phyloP scores from a whole-genome alignment of 2,888 invertebrate species.

The Tipula helvola region DNA sequence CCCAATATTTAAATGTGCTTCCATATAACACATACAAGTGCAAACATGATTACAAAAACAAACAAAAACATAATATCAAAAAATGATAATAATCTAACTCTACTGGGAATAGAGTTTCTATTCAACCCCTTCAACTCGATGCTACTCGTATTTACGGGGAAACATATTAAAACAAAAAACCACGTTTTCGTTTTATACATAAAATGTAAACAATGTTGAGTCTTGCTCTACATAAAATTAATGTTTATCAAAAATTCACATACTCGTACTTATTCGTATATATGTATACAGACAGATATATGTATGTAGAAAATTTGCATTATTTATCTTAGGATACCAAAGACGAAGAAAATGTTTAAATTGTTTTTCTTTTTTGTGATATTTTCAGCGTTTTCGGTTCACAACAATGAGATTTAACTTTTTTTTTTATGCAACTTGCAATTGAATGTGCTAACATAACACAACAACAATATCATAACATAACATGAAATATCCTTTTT shows the following conservation, averaged over 20 bases:
- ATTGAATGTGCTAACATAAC: background rate
- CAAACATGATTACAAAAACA: background rate
- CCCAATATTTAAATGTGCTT: too few species aligned
- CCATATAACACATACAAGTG: too few species aligned
- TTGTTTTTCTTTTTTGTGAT: background rate
- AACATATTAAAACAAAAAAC: background rate
- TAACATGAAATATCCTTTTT: background rate
- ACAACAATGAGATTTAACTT: background rate
- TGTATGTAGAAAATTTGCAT: too few species aligned
- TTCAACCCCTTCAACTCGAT: background rate
- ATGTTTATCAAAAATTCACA: conserved; percentile 10
- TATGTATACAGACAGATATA: background rate
- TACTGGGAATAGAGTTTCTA: background rate
- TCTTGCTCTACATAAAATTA: background rate
- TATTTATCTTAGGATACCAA: conserved; percentile 9
- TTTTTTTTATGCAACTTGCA: background rate
- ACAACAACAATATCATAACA: background rate
- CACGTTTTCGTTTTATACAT: background rate
- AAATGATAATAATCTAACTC: background rate
- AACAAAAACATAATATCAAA: background rate
- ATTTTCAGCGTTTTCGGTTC: background rate
- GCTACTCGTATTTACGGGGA: background rate
- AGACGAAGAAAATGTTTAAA: background rate
- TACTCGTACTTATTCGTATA: background rate
- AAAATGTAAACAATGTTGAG: background rate